phyloP scores from a whole-genome alignment of 2,113 vertebrate species.

The Paratilapia polleni region DNA sequence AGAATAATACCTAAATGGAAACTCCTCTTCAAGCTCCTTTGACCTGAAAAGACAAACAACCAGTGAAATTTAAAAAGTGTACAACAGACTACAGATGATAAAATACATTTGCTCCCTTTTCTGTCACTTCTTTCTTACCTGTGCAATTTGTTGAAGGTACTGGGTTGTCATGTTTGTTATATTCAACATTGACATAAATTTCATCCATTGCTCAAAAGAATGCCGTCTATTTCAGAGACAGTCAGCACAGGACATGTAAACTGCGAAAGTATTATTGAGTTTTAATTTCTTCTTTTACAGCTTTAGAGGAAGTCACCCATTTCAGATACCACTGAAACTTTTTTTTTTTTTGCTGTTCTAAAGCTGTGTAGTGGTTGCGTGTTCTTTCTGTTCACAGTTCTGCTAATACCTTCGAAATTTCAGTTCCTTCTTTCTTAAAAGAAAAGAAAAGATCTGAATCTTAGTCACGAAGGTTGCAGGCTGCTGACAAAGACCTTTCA shows the following conservation, averaged over 20 bases:
- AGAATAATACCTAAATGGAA: background rate
- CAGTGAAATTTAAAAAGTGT: background rate
- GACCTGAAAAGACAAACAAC: background rate
- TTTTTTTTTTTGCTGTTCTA: background rate
- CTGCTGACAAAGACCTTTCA: background rate
- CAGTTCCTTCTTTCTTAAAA: background rate
- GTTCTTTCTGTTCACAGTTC: background rate
- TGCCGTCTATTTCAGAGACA: background rate
- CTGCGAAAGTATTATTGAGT: background rate
- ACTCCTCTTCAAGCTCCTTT: background rate
- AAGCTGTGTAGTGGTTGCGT: background rate
- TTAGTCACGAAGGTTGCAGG: background rate
- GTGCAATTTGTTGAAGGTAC: background rate
- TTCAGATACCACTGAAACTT: background rate
- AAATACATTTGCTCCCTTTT: background rate
- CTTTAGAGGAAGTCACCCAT: background rate
- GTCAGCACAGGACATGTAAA: background rate
- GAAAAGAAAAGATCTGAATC: background rate
- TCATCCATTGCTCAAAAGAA: background rate
- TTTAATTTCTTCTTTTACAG: background rate
- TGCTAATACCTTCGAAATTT: background rate
- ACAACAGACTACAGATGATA: background rate
- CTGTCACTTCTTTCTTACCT: conserved; percentile 6
- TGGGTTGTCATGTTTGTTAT: background rate
- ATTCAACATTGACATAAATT: background rate